Evolutionary conservation across 2,113 vertebrate species (phyloP), one percentile per base, ranked within the genome.

Genomic region (Notechis scutatus): DNA sequence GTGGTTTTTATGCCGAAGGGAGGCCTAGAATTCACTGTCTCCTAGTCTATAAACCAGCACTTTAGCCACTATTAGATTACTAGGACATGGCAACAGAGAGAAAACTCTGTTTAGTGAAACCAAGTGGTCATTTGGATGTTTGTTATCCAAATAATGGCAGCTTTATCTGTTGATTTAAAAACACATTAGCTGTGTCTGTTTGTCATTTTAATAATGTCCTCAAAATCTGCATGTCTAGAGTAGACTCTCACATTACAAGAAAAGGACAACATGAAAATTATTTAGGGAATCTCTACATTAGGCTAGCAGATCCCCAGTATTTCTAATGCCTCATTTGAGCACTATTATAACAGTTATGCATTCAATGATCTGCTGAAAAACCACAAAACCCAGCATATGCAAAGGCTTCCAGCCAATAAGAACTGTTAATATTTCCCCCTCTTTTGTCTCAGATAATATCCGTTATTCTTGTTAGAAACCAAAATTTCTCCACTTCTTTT

Each of bases 391-490:
- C 47, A 92, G 90, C 91, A 90, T 26, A 74, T 88, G 89, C 87
- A 86, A 86, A 47, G n/a, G 34, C 91, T 91, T 64, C 91, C 64
- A 92, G 87, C 47, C 93, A 86, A 87, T 85, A 57, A 93, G 14
- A 1, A 47, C 26, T 26, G 20, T 85, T 90, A 59, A 85, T 90
- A 21, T 8, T 42, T 88, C 55, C 9, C 26, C 57, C 20, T 42
- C 50, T 29, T 2, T 90, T 90, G 21, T 39, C 11, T 7, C 1
- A 90, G 14, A 91, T 88, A 74, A 52, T 88, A 93, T 93, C 93
- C 92, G 23, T 91, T 93, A 95, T 91, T 85, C 45, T 88, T 15
- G 18, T 24, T 23, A 61, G 29, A 52, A 94, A 90, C 52, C 10
- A 92, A 90, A 26, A 4, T 93, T 74, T 69, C 12, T 34, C 2